Percentiles rank a stretch among this genome's conserved stretches.
Conservation (phyloP, 2,888 invertebrate genomes). For the Dicycla oo region DNA sequence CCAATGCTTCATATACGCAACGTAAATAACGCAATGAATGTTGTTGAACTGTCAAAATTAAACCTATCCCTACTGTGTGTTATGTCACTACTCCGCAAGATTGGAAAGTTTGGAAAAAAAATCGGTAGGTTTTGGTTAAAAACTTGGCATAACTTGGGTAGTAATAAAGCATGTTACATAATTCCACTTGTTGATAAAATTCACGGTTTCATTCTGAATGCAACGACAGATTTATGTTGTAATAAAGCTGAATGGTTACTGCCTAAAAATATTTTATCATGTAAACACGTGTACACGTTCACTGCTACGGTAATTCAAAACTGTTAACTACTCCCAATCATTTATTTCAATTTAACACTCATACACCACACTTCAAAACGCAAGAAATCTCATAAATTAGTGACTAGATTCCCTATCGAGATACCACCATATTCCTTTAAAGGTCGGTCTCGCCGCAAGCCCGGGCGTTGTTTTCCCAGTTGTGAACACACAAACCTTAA, state of each 20-base stretch:
- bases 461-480: constrained; percentile 59
- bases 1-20: too few relatives aligned
- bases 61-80: too few relatives aligned
- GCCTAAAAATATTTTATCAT: neutral
- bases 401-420: constrained; percentile 34
- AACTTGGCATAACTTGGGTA: neutral
- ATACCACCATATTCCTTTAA: constrained; percentile 36
- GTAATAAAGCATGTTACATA: neutral
- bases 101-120: neutral
- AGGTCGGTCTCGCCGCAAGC: constrained; percentile 47
- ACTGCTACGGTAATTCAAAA: too few relatives aligned
- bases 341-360: neutral
- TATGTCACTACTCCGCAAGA: too few relatives aligned
- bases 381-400: constrained; percentile 19
- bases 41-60: too few relatives aligned
- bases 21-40: too few relatives aligned
- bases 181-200: neutral
- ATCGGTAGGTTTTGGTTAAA: neutral
- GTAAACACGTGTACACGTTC: neutral
- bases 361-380: neutral
- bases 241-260: neutral
- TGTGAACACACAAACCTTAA: constrained; percentile 60
- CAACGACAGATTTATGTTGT: neutral
- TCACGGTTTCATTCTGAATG: neutral
- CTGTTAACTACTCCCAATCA: too few relatives aligned